Conservation (phyloP, 2,797 vertebrate genomes). For the Pygocentrus nattereri region DNA sequence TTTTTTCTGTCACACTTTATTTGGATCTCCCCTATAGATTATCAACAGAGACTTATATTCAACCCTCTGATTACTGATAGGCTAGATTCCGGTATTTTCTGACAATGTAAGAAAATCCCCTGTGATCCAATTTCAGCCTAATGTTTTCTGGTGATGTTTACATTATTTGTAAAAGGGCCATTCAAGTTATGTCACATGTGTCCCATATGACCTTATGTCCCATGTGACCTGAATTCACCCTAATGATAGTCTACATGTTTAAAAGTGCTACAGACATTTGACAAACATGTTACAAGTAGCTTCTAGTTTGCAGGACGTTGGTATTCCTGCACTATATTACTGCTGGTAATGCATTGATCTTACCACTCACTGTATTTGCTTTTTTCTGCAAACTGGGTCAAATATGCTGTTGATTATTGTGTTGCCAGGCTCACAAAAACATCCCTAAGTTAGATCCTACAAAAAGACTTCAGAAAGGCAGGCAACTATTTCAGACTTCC, state of each 20-base stretch:
- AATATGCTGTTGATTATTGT: background rate
- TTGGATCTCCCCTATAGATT: too few relatives aligned
- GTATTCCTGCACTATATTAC: background rate
- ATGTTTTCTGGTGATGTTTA: background rate
- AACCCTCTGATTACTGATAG: background rate
- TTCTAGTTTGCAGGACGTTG: background rate
- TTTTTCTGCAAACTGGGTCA: background rate
- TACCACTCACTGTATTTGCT: background rate
- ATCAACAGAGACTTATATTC: too few relatives aligned
- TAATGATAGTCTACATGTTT: background rate
- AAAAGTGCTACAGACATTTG: slow-evolving; percentile 4
- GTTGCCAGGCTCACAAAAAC: background rate
- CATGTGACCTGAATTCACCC: background rate
- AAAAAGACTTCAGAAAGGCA: background rate
- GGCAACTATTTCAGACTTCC: background rate
- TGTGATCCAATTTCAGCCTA: background rate
- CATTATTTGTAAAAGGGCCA: background rate
- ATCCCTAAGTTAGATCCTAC: background rate
- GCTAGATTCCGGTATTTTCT: background rate
- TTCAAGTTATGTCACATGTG: background rate
- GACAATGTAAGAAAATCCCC: background rate
- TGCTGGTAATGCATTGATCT: background rate
- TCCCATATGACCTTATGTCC: background rate
- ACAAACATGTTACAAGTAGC: background rate
- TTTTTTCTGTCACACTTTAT: too few relatives aligned